Conservation (phyloP, 2,113 vertebrate genomes). For the Semnornis frantzii region DNA sequence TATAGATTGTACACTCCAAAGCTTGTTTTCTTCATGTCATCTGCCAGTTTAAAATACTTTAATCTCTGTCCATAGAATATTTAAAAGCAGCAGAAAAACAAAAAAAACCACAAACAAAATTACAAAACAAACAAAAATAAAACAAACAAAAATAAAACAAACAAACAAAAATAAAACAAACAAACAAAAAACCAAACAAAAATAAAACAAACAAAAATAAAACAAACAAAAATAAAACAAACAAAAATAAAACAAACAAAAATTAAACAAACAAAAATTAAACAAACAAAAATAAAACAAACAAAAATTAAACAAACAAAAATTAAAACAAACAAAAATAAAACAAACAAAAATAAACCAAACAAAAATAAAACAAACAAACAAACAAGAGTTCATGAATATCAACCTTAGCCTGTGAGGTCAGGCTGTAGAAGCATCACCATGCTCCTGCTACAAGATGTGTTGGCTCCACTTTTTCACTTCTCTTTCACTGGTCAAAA, state of each 20-base stretch:
- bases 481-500: neutral
- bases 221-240: neutral
- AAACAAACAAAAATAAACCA: too few species aligned
- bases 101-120: neutral
- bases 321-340: neutral
- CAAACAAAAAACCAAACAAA: neutral
- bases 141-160: too few species aligned
- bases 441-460: rapidly evolving
- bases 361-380: too few species aligned
- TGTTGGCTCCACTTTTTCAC: neutral
- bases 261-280: too few species aligned
- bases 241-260: too few species aligned
- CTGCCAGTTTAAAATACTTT: neutral
- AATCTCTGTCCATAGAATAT: neutral
- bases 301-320: too few species aligned
- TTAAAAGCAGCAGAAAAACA: neutral
- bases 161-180: too few species aligned
- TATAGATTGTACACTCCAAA: neutral
- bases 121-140: too few species aligned
- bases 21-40: neutral
- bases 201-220: too few species aligned
- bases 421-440: neutral
- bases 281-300: too few species aligned
- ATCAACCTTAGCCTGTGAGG: neutral
- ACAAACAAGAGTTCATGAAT: neutral